Conservation (phyloP, 1,140 invertebrate genomes). For the Caenorhabditis tropicalis region DNA sequence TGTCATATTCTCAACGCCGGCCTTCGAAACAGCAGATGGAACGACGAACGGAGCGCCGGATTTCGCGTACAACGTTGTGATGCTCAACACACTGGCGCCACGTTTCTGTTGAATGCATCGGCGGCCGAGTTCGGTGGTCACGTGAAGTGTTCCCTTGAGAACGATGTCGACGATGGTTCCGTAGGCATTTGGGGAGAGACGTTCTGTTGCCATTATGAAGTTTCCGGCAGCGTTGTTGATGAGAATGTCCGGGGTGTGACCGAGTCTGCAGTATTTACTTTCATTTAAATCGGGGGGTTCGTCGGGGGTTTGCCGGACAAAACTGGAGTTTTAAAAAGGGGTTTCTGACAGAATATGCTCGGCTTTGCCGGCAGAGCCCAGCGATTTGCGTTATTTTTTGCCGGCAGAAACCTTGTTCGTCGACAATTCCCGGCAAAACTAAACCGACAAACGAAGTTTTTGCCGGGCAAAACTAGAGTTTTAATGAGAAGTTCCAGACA, state of each 20-base stretch:
- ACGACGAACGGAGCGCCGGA: conserved; percentile 76
- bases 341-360: too few species aligned
- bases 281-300: too few species aligned
- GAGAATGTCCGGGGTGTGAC: conserved; percentile 74
- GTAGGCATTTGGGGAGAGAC: conserved; percentile 76
- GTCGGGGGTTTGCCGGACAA: too few species aligned
- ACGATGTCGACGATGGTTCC: conserved; percentile 76
- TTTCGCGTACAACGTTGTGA: conserved; percentile 14
- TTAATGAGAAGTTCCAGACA: too few species aligned
- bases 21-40: conserved; percentile 76
- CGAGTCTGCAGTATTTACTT: conserved; percentile 66
- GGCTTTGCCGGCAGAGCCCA: too few species aligned
- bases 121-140: conserved; percentile 73
- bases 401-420: too few species aligned
- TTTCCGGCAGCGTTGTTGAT: conserved; percentile 78
- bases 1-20: conserved; percentile 75
- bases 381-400: too few species aligned
- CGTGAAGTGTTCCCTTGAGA: conserved; percentile 75
- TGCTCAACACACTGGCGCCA: conserved; percentile 14
- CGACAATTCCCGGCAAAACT: too few species aligned
- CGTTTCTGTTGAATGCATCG: conserved; percentile 28
- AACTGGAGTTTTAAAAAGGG: too few species aligned
- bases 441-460: too few species aligned
- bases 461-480: too few species aligned
- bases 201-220: conserved; percentile 76